These are phyloP conservation scores for Spialia ferax DNA, from an alignment of 2,888 invertebrate genomes.

Conservation along the genomic window DNA sequence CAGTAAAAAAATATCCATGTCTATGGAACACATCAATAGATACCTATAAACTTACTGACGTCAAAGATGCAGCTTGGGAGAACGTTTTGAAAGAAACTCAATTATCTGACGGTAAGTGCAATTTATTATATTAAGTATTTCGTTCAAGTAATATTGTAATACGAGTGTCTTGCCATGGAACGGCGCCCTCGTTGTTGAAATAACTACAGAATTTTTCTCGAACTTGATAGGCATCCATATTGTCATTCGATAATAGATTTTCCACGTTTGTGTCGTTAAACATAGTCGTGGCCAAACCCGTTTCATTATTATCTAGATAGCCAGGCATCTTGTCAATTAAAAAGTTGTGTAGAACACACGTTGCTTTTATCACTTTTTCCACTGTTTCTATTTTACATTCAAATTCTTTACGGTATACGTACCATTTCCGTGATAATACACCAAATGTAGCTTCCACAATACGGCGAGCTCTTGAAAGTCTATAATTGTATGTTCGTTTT, in stretches of 20 bases:
- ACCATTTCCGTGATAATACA: constrained; percentile 47
- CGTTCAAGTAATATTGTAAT: constrained; percentile 26
- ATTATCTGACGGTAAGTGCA: constrained; percentile 43
- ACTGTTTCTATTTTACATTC: constrained; percentile 38
- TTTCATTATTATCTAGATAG: constrained; percentile 15
- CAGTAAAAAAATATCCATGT: constrained; percentile 47
- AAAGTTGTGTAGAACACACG: constrained; percentile 31
- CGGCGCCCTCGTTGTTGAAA: constrained; percentile 25
- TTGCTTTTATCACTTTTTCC: constrained; percentile 20
- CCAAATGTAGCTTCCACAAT: constrained; percentile 50
- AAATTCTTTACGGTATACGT: constrained; percentile 39
- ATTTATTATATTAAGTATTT: constrained; percentile 37
- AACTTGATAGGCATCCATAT: constrained; percentile 25
- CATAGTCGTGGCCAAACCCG: constrained; percentile 12
- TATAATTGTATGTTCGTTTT: constrained; percentile 47
- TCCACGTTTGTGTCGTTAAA: constrained; percentile 13
- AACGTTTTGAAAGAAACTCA: constrained; percentile 45
- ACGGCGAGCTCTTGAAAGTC: constrained; percentile 42
- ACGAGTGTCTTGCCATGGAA: constrained; percentile 33
- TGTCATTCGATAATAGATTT: constrained; percentile 10
- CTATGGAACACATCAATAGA: constrained; percentile 45
- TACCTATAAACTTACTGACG: constrained; percentile 43
- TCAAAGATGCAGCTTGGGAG: constrained; percentile 45
- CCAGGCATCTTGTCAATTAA: constrained; percentile 19
- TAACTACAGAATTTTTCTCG: constrained; percentile 27